phyloP scores from a whole-genome alignment of 2,113 vertebrate species.

The Pteronura brasiliensis region DNA sequence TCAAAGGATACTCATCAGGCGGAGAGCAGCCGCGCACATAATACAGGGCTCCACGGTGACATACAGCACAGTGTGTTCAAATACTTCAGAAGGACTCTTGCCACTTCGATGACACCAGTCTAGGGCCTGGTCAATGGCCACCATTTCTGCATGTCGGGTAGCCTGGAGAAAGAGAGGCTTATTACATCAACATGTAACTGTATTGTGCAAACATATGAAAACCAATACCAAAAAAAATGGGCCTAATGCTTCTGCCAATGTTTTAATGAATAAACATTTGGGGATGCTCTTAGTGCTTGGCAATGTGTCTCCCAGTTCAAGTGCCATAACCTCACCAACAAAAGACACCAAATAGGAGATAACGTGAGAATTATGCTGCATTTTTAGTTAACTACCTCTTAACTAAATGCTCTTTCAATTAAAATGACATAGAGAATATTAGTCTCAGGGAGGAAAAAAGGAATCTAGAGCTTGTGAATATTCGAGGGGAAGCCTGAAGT shows the following conservation, averaged over 20 bases:
- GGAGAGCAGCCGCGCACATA: constrained; percentile 95
- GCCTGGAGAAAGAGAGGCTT: constrained; percentile 82
- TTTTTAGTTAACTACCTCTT: not conserved
- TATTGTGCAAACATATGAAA: not conserved
- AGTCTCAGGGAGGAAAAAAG: not conserved
- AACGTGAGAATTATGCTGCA: not conserved
- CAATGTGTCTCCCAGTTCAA: not conserved
- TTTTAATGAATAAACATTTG: not conserved
- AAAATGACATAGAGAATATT: constrained; percentile 12
- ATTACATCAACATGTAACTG: not conserved
- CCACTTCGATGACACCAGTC: constrained; percentile 86
- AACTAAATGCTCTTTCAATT: not conserved
- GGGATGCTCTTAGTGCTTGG: not conserved
- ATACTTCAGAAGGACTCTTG: constrained; percentile 82
- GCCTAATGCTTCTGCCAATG: not conserved
- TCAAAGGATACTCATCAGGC: constrained; percentile 93
- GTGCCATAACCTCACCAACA: not conserved
- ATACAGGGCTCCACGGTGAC: constrained; percentile 98
- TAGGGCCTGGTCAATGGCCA: constrained; percentile 91
- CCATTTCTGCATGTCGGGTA: constrained; percentile 97
- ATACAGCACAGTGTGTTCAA: constrained; percentile 85
- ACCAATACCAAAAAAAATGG: not conserved
- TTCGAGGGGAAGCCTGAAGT: not conserved
- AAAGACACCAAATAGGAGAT: not conserved
- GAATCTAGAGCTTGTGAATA: not conserved